Percentiles rank a stretch among this genome's conserved stretches.
Evolutionary conservation across 1,140 invertebrate genomes (phyloP).

Genomic region (Mactra quadrangularis): DNA sequence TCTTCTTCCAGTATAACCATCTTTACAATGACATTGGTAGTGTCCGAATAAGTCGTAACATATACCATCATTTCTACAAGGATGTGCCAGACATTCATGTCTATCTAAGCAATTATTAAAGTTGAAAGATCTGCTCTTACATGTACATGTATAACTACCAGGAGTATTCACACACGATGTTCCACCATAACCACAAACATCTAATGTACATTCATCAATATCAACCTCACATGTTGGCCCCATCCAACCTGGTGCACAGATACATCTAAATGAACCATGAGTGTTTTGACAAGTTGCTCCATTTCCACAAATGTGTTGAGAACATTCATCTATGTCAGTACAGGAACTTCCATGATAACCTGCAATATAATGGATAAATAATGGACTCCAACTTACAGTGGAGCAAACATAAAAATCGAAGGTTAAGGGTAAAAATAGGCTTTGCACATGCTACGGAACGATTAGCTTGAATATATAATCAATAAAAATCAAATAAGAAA

Average conservation of each 20-base stretch:
- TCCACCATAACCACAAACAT: not conserved
- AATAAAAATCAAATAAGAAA: no score
- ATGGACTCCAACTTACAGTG: no score
- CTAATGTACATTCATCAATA: constrained; percentile 54
- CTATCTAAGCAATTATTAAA: constrained; percentile 50
- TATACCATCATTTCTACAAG: constrained; percentile 58
- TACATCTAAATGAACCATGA: constrained; percentile 46
- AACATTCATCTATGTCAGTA: constrained; percentile 59
- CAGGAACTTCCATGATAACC: no score
- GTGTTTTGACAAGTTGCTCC: constrained; percentile 17
- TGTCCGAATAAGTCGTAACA: constrained; percentile 7
- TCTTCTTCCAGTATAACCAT: constrained; percentile 25
- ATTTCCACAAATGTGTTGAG: constrained; percentile 5
- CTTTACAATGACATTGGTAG: constrained; percentile 26
- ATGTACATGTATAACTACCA: constrained; percentile 44
- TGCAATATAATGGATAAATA: no score
- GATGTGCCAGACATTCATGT: constrained; percentile 61
- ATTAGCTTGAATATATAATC: no score
- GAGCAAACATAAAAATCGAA: no score
- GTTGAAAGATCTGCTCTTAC: not conserved
- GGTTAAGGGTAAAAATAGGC: no score
- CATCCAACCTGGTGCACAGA: constrained; percentile 34
- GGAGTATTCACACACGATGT: constrained; percentile 59
- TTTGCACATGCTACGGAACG: no score
- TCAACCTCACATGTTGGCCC: constrained; percentile 34